Evolutionary conservation across 2,113 vertebrate species (phyloP).

Genomic region (Brachionichthys hirsutus): DNA sequence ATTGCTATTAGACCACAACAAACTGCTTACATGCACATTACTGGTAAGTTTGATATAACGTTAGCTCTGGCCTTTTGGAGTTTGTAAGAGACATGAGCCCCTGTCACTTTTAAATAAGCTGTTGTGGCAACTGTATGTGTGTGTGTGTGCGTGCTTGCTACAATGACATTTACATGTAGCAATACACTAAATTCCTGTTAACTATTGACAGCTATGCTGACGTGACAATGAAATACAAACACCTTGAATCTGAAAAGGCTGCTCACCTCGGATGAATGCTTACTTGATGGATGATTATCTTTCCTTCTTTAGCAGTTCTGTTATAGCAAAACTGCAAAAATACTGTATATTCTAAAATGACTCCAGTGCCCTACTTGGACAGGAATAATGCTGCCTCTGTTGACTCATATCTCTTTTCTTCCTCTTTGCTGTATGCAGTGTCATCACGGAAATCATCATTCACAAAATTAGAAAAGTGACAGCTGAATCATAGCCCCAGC

Average conservation of each 20-base stretch:
- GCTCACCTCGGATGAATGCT: slow-evolving; percentile 22
- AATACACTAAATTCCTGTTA: slow-evolving; percentile 16
- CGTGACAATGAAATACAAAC: slow-evolving; percentile 11
- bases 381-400: neutral
- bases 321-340: neutral
- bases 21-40: slow-evolving; percentile 18
- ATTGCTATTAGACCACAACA: slow-evolving; percentile 2
- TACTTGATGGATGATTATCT: slow-evolving; percentile 15
- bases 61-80: slow-evolving; percentile 1
- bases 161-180: slow-evolving; percentile 34
- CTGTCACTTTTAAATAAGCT: slow-evolving; percentile 11
- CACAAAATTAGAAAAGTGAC: slow-evolving; percentile 3
- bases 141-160: slow-evolving; percentile 7
- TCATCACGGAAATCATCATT: neutral
- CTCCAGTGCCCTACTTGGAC: neutral
- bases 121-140: neutral
- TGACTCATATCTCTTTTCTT: neutral
- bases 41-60: slow-evolving; percentile 2
- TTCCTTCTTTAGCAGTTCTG: neutral
- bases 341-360: neutral
- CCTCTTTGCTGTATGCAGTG: neutral
- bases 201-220: slow-evolving; percentile 13
- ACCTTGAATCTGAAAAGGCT: slow-evolving; percentile 13
- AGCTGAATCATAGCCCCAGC: too few relatives aligned
- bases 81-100: slow-evolving; percentile 9